A percentile compares a stretch with the other conserved stretches of the same genome.
These are phyloP conservation scores for Poecilia wingei DNA, from an alignment of 2,797 vertebrate genomes.

Conservation along the genomic window DNA sequence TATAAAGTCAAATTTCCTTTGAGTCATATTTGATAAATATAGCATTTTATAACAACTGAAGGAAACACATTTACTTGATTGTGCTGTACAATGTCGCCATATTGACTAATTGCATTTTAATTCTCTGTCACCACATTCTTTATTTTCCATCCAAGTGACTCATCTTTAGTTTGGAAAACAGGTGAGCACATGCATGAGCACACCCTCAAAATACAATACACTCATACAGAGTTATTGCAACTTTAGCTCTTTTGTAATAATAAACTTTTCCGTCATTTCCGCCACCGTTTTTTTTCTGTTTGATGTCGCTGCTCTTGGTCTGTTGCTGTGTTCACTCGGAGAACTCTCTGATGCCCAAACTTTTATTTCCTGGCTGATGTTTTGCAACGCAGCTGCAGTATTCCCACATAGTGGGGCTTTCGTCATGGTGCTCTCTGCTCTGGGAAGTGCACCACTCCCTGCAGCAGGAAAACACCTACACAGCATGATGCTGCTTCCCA, in stretches of 20 bases:
- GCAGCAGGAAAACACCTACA: neutral
- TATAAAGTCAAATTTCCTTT: too few species aligned
- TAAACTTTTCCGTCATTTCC: neutral
- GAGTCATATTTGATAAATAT: too few species aligned
- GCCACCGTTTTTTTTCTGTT: neutral
- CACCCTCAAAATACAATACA: neutral
- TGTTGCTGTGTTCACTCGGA: neutral
- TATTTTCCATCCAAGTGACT: slow-evolving; percentile 1
- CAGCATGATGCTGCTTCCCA: neutral
- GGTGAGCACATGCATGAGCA: neutral
- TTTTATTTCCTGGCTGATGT: neutral
- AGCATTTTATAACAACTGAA: neutral
- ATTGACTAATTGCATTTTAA: neutral
- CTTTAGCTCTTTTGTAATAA: neutral
- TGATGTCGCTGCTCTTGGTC: neutral
- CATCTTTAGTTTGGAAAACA: neutral
- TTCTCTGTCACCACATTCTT: neutral
- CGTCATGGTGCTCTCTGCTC: neutral
- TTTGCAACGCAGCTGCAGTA: neutral
- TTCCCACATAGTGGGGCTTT: neutral
- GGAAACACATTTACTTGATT: neutral
- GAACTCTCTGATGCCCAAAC: neutral
- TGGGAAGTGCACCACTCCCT: neutral
- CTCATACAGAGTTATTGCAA: neutral
- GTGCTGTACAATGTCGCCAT: neutral